Evolutionary conservation across 2,797 vertebrate species (phyloP).

Genomic region (Lagodon rhomboides): DNA sequence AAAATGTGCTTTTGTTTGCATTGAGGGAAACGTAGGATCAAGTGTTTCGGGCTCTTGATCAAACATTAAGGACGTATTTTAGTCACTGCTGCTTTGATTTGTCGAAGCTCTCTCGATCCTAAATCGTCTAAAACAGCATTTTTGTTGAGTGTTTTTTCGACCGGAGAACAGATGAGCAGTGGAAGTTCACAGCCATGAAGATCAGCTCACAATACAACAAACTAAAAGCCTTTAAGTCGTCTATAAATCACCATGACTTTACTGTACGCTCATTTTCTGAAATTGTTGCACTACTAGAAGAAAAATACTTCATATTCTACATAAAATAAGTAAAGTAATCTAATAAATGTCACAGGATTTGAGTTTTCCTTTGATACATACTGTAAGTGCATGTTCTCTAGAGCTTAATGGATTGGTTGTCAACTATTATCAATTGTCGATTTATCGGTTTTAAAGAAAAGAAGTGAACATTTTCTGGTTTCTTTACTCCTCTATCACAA

Average conservation of each 20-base stretch:
- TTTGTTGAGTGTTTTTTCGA: not conserved
- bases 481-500: no score
- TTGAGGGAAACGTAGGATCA: not conserved
- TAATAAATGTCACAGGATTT: not conserved
- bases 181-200: not conserved
- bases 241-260: conserved; percentile 33
- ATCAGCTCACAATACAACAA: not conserved
- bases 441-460: no score
- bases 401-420: no score
- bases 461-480: no score
- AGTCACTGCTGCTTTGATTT: not conserved
- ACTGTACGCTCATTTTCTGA: conserved; percentile 11
- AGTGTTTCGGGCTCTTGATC: not conserved
- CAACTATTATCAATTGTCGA: no score
- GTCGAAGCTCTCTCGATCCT: no score
- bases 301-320: not conserved
- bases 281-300: not conserved
- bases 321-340: no score
- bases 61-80: not conserved
- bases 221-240: conserved; percentile 28
- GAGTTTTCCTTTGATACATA: no score
- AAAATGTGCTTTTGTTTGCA: not conserved
- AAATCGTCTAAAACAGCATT: not conserved
- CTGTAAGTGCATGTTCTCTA: no score
- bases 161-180: not conserved